Evolutionary conservation across 1,140 invertebrate species (phyloP), one percentile per base, ranked within the genome.

Genomic region (Macrobrachium rosenbergii): DNA sequence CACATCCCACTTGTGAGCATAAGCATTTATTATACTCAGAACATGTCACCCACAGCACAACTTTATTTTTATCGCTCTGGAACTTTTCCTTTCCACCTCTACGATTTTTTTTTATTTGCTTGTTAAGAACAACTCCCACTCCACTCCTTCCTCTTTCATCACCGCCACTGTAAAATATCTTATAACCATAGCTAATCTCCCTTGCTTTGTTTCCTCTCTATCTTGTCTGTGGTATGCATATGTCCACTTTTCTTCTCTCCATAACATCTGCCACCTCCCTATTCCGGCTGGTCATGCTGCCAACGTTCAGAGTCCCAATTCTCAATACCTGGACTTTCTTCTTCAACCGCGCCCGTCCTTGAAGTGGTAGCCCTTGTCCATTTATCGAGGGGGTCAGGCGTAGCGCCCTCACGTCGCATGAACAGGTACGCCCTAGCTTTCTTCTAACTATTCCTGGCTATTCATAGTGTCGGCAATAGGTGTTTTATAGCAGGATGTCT

Each of bases 181-280:
- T 78, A 11, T 58, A 78, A 19, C 45, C 45, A 12, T 23, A 10
- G 6, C 12, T 16, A n/a, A 78, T n/a, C 23, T 60, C 76, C 76
- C 21, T 60, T 59, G 5, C 76, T 23, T 78, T 5, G 11, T 78
- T 59, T 17, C 52, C 76, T 78, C 7, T 78, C 76, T n/a, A 37
- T 59, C 76, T 78, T 17, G 52, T 78, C n/a, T 78, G 52, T 21
- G 60, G 76, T 52, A 78, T 45, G 59, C 58, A 78, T 59, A 78
- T 59, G 28, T 17, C n/a, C 1, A 78, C 16, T 78, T 59, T 52
- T 58, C 45, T 78, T 23, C 19, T 78, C 21, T 52, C 23, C 76
- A 78, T 60, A 45, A 78, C 0, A 23, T 78, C 76, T 21, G 21
- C 43, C 59, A 78, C 52, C 19, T 78, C 76, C 59, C 58, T 59